Percentiles rank a stretch among this genome's conserved stretches.
These are phyloP conservation scores for Ophion slaviceki DNA, from an alignment of 2,888 invertebrate species.

Conservation along the genomic window DNA sequence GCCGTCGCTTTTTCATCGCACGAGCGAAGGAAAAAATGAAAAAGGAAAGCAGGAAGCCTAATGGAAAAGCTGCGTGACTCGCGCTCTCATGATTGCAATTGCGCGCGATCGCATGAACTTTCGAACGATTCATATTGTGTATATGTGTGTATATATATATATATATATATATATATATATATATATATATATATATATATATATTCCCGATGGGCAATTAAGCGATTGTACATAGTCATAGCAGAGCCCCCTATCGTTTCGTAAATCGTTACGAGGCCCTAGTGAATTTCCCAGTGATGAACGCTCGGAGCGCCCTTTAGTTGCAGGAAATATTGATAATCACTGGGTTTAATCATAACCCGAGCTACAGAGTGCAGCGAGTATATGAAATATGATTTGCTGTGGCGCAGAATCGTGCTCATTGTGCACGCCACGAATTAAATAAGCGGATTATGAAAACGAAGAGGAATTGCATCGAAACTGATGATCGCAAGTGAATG, in stretches of 20 bases:
- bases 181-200: too few species aligned
- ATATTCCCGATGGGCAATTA: slow-evolving; percentile 14
- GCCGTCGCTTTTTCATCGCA: background rate
- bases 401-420: slow-evolving; percentile 17
- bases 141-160: too few species aligned
- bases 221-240: background rate
- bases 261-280: slow-evolving; percentile 6
- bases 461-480: slow-evolving; percentile 14
- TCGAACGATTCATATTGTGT: slow-evolving; percentile 6
- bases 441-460: slow-evolving; percentile 26
- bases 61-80: slow-evolving; percentile 32
- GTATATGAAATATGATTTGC: slow-evolving; percentile 2
- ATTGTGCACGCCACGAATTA: slow-evolving; percentile 17
- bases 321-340: slow-evolving; percentile 52
- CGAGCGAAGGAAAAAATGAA: background rate
- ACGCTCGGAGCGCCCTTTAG: slow-evolving; percentile 2
- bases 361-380: background rate
- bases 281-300: background rate
- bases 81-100: slow-evolving; percentile 4
- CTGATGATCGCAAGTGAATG: background rate
- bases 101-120: slow-evolving; percentile 14
- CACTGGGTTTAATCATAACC: slow-evolving; percentile 23
- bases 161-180: too few species aligned
- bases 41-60: background rate
- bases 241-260: slow-evolving; percentile 19